Conservation (phyloP, 2,797 vertebrate genomes). For the Paguma larvata region DNA sequence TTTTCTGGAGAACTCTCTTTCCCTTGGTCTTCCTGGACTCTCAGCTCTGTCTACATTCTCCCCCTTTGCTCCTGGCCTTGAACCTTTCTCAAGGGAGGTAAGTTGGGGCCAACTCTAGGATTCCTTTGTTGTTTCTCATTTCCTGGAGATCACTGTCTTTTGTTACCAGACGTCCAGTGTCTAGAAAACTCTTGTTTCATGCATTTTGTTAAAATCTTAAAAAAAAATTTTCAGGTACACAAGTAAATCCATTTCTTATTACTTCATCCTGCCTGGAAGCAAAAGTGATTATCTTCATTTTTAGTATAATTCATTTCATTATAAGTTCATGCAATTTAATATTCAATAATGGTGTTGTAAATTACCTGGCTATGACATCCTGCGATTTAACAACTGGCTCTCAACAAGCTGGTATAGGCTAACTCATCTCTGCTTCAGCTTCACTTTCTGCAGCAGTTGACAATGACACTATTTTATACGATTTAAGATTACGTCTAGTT, state of each 20-base stretch:
- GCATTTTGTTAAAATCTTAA: neutral
- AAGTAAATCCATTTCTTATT: neutral
- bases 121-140: slow-evolving; percentile 33
- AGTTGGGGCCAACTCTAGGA: neutral
- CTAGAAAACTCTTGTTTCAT: slow-evolving; percentile 19
- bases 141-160: neutral
- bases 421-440: neutral
- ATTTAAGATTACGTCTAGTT: slow-evolving; percentile 19
- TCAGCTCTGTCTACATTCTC: neutral
- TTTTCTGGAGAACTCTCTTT: neutral
- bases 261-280: neutral
- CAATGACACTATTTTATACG: neutral
- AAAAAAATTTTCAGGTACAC: neutral
- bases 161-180: neutral
- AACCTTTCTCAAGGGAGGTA: neutral
- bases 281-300: slow-evolving; percentile 10
- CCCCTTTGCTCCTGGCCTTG: neutral
- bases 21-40: neutral
- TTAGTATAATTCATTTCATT: slow-evolving; percentile 31
- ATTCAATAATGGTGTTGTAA: neutral
- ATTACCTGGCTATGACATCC: neutral
- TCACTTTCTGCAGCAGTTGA: neutral
- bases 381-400: neutral
- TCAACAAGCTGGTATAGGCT: neutral
- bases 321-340: neutral